Evolutionary conservation across 2,797 vertebrate species (phyloP).

Genomic region (Luscinia luscinia): DNA sequence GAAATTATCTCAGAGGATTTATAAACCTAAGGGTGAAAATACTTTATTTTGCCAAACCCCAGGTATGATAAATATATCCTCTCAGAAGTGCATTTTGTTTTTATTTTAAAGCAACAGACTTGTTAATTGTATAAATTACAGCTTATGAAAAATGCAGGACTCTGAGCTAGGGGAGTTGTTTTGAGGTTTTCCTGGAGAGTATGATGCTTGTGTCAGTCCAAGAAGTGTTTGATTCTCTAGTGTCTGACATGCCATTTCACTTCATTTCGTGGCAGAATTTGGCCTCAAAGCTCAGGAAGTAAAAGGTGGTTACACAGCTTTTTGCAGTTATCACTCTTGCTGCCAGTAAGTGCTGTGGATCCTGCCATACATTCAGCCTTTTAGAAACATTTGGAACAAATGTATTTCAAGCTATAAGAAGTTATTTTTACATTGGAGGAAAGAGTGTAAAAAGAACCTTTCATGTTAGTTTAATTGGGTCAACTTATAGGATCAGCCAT

Average conservation of each 20-base stretch:
- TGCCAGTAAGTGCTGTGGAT: background rate
- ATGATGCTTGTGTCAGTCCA: background rate
- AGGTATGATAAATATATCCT: background rate
- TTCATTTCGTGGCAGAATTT: background rate
- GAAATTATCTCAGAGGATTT: constrained; percentile 1
- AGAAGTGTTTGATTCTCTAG: background rate
- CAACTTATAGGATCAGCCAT: background rate
- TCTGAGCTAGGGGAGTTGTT: background rate
- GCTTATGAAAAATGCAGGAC: background rate
- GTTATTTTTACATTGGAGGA: constrained; percentile 3
- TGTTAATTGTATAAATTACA: background rate
- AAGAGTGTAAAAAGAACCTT: background rate
- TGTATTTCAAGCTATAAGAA: background rate
- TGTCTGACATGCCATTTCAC: background rate
- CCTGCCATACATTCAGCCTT: background rate
- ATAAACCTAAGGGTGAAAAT: background rate
- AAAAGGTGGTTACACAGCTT: background rate
- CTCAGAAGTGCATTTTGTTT: background rate
- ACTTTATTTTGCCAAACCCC: background rate
- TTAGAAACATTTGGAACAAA: background rate
- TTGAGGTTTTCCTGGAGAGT: background rate
- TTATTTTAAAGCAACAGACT: background rate
- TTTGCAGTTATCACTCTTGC: background rate
- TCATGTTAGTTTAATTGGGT: background rate
- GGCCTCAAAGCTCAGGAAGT: background rate